Base-by-base conservation (phyloP, 2,888 invertebrate species). In the Drosophila paramelanica region DNA sequence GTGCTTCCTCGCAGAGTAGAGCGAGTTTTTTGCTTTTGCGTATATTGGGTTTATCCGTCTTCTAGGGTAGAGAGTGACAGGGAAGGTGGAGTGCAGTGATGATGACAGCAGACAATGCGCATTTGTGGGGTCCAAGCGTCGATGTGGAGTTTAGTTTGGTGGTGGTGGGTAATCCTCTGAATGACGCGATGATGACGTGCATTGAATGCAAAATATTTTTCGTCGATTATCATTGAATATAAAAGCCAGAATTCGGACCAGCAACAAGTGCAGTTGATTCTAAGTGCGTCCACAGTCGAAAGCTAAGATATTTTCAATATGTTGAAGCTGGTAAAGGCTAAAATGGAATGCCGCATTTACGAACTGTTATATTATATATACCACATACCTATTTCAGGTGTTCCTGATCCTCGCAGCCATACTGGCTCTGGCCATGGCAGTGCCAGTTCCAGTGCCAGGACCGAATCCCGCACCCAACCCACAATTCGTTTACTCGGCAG, bases 391-490 rank as follows among this genome's bases (percentile, higher is more conserved):
- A 25, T 46, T 31, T 7, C 33, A 85, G 83, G 60, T 88, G 27
- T 56, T 79, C 42, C 50, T 88, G n/a, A 41, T 84, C 64, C 47
- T 87, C 33, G 81, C 74, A 46, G 67, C 78, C 13, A 17, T 83
- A 0, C 23, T 86, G 7, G 82, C 87, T 31, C 27, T 83, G 5
- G 79, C 53, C 39, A 36, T 77, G 60, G 88, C 88, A 42, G 73
- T 67, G 39, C 80, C 85, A 38, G 67, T 62, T 58, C 89, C 87
- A 3, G 61, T 59, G 46, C 75, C 89, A 10, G 78, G 67, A 46
- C 89, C 88, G 20, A 69, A 75, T 57, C 87, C 89, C 6, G 85
- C 62, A 25, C 89, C 88, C 5, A 74, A 62, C 42, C 90, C 90
- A 10, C 90, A 90, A 52, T 65, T 84, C 17, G 27, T 79, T 11